Base-by-base conservation (phyloP, 2,888 invertebrate species). In the Eupeodes luniger region DNA sequence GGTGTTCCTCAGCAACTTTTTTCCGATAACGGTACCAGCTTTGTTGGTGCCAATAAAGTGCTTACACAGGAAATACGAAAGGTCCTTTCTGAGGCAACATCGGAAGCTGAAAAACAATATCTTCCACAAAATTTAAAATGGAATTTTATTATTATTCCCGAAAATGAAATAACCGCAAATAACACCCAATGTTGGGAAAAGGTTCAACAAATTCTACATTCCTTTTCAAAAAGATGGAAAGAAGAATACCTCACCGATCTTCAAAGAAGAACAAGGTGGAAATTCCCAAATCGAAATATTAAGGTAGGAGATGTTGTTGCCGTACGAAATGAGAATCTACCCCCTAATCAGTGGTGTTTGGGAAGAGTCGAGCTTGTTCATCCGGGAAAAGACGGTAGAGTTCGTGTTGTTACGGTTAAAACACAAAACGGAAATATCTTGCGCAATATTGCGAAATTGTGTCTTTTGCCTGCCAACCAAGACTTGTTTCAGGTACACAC, bases 1-100 rank as follows among this genome's bases (percentile, higher is more conserved):
- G 88, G 85, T 1, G 19, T 89, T 81, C 27, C 27, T 27, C 27
- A 27, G 27, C 27, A 27, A 27, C 27, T 27, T 27, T 27, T 27
- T 27, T 27, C 88, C 0, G 83, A 85, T 49, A 83, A 88, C n/a
- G 85, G 84, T 0, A 89, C 64, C 5, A 89, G 70, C 11, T 89
- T 89, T 19, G 70, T 89, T 0, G 88, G 80, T 1, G 83, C 72
- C 1, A 5, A 44, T 44, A 44, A 44, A 44, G 44, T 5, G 5
- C 44, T 44, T 10, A 44, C 5, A 44, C 44, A 44, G 44, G 16
- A 75, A 11, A 19, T 62, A 51, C 40, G 75, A 14, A 75, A 61
- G n/a, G 61, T 51, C 14, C n/a, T 74, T 7, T 7, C 74, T 14
- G 74, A 59, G 9, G 74, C 47, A 44, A 59, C 59, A 12, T 61